Evolutionary conservation across 1,140 invertebrate genomes (phyloP).

Genomic region (Drosophila fuyamai): DNA sequence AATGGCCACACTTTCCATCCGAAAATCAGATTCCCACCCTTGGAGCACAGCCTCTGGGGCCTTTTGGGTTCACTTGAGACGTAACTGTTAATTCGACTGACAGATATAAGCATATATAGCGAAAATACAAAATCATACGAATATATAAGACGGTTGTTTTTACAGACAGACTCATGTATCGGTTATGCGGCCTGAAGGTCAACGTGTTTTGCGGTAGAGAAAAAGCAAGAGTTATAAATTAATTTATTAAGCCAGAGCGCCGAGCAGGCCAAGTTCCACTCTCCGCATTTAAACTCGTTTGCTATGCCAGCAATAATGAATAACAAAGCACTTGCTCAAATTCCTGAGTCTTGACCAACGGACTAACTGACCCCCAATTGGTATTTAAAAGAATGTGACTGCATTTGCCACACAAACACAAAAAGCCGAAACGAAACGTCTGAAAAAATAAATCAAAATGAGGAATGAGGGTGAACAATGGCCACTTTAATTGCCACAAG

Average conservation of each 20-base stretch:
- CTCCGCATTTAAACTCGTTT: slow-evolving; percentile 64
- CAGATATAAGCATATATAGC: slow-evolving; percentile 3
- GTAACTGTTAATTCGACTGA: slow-evolving; percentile 42
- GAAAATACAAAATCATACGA: slow-evolving; percentile 16
- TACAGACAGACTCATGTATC: slow-evolving; percentile 25
- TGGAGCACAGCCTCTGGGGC: slow-evolving; percentile 28
- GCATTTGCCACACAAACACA: slow-evolving; percentile 31
- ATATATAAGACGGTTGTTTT: slow-evolving; percentile 3
- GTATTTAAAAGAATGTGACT: slow-evolving; percentile 67
- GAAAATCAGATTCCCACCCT: slow-evolving; percentile 38
- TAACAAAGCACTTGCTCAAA: slow-evolving; percentile 51
- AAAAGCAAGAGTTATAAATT: slow-evolving; percentile 71
- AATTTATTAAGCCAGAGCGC: slow-evolving; percentile 65
- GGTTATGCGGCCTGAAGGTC: slow-evolving; percentile 57
- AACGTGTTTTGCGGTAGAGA: slow-evolving; percentile 63
- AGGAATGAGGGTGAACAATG: slow-evolving; percentile 29
- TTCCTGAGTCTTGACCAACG: slow-evolving; percentile 53
- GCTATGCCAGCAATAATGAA: slow-evolving; percentile 17
- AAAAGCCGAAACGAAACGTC: slow-evolving; percentile 18
- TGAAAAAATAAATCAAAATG: slow-evolving; percentile 43
- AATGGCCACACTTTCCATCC: slow-evolving; percentile 9
- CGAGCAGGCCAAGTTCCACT: slow-evolving; percentile 36
- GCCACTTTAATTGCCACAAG: slow-evolving; percentile 38
- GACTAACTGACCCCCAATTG: slow-evolving; percentile 65
- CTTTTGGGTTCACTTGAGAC: slow-evolving; percentile 13